phyloP scores from a whole-genome alignment of 2,113 vertebrate genomes.

The Gymnorhina tibicen region DNA sequence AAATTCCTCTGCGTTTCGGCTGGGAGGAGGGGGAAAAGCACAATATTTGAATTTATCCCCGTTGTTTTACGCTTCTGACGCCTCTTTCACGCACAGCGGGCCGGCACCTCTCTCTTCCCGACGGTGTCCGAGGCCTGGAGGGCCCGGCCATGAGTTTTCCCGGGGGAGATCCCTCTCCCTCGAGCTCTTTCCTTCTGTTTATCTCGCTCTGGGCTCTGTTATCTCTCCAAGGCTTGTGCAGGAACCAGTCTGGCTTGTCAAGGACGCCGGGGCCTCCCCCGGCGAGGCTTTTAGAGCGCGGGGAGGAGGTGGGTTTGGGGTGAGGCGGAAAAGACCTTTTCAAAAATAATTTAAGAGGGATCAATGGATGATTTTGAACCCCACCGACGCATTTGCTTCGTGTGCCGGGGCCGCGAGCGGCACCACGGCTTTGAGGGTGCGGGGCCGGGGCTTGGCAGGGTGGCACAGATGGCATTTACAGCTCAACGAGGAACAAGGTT shows the following conservation, averaged over 20 bases:
- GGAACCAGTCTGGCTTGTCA: background rate
- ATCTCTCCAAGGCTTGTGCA: background rate
- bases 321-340: accelerated
- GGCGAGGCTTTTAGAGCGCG: accelerated
- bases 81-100: background rate
- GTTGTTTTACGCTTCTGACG: background rate
- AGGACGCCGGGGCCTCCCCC: background rate
- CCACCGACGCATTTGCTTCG: background rate
- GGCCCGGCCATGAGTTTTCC: background rate
- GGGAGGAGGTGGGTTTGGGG: background rate
- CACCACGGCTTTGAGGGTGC: background rate
- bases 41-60: background rate
- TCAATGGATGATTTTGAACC: background rate
- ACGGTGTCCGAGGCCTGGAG: background rate
- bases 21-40: background rate
- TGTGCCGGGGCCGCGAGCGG: accelerated
- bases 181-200: background rate
- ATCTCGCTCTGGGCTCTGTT: background rate
- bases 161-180: background rate
- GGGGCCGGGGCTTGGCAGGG: background rate
- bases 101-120: background rate
- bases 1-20: background rate
- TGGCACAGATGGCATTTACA: conserved; percentile 22
- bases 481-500: conserved; percentile 27
- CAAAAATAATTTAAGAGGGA: accelerated